Evolutionary conservation across 1,140 invertebrate genomes (phyloP), one percentile per base, ranked within the genome.

Genomic region (Manduca sexta): DNA sequence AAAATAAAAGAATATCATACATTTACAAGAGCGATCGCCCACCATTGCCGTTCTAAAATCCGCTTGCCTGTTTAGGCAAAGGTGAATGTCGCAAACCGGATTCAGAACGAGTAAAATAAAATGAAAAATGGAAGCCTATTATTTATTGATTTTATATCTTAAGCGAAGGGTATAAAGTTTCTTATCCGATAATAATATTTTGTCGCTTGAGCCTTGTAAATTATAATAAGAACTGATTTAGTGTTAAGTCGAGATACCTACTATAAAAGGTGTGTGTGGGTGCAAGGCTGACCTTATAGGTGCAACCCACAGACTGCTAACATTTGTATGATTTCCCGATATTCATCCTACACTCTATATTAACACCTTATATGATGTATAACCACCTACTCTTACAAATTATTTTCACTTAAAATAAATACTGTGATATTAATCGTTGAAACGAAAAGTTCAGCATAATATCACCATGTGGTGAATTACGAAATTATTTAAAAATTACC

Each of bases 201-300:
- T 18, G 14, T 5, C 43, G 11, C 10, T 8, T 35, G 35, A 34
- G 13, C 3, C 29, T 17, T 34, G 12, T 55, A 12, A 26, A n/a
- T 18, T 3, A 31, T 14, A 45, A n/a, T 38, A 47, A 17, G 18
- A 26, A 26, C 21, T 65, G 35, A 44, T 60, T 67, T 68, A 72
- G 63, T 71, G 70, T 64, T 74, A 73, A 72, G 64, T 54, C 62
- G 60, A 64, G 64, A 62, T 69, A 74, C 74, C 52, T 82, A 79
- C 76, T 57, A 45, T 82, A 82, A 66, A 82, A 73, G 78, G 78
- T 53, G 55, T 53, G 81, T 78, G 81, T 84, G 81, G 81, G 81
- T 78, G 81, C 81, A 84, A 82, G 81, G 81, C 68, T 84, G 78
- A 82, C 78, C 78, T 82, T 84, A 80, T 63, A 79, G 68, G 67